Percentiles rank a stretch among this genome's conserved stretches.
phyloP scores from a whole-genome alignment of 2,888 invertebrate species.

The Conomelus anceps region DNA sequence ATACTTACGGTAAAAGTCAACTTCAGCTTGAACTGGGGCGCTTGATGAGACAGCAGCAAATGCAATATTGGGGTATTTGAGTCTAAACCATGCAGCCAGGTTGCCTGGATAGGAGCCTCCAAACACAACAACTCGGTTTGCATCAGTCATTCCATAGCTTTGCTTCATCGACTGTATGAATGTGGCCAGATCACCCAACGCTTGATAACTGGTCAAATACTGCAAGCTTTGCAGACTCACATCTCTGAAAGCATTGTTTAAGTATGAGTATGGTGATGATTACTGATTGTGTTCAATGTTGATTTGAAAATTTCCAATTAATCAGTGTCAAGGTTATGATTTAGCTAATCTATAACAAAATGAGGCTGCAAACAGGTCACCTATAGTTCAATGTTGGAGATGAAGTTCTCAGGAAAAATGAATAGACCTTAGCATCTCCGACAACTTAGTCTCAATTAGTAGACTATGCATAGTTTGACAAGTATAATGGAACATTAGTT shows the following conservation, averaged over 20 bases:
- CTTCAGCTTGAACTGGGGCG: conserved; percentile 52
- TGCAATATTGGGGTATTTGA: conserved; percentile 81
- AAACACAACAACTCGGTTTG: conserved; percentile 78
- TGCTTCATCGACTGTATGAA: conserved; percentile 68
- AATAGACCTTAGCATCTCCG: no score
- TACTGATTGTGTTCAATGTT: no score
- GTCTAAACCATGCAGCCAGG: conserved; percentile 79
- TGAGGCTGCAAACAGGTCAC: no score
- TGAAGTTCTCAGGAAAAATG: no score
- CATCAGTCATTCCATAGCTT: conserved; percentile 49
- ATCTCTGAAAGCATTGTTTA: conserved; percentile 70
- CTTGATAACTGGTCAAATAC: conserved; percentile 70
- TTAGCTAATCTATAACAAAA: no score
- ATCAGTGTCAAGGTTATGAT: no score
- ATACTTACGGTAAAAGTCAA: conserved; percentile 1
- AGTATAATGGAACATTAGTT: no score
- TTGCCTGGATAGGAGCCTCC: conserved; percentile 93
- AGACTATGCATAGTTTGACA: no score
- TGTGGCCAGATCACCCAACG: conserved; percentile 73
- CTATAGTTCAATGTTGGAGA: no score
- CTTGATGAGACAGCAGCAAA: conserved; percentile 79
- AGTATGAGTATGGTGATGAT: no score
- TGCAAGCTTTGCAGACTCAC: conserved; percentile 67
- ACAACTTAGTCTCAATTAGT: no score
- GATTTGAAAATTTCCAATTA: no score